Conservation (phyloP, 2,888 invertebrate species). For the Tanytarsus gracilentus region DNA sequence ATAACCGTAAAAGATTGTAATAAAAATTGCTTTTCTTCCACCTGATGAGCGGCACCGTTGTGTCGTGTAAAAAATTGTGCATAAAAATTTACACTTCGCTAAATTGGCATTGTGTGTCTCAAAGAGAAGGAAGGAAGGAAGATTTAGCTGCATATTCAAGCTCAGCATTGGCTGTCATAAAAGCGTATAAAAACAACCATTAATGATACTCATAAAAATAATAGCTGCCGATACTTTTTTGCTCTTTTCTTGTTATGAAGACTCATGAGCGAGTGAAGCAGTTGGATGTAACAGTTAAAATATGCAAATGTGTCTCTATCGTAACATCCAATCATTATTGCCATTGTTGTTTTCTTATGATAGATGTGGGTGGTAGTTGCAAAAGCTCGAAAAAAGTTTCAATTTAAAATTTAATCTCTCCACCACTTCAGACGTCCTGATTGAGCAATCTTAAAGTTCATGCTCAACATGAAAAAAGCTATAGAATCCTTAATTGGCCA, state of each 20-base stretch:
- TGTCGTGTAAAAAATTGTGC: background rate
- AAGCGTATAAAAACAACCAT: conserved; percentile 11
- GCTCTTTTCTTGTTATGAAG: background rate
- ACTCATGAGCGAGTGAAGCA: background rate
- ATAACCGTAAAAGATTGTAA: conserved; percentile 10
- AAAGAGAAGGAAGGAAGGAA: background rate
- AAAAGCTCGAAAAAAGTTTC: too few species aligned
- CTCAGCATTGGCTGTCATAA: too few species aligned
- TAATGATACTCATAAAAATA: background rate
- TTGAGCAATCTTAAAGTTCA: too few species aligned
- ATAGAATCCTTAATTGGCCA: background rate
- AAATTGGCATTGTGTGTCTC: conserved; percentile 1
- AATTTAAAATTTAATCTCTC: too few species aligned
- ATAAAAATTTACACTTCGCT: conserved; percentile 5
- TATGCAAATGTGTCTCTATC: conserved; percentile 6
- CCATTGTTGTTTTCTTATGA: background rate
- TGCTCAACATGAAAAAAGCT: background rate
- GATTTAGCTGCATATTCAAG: background rate
- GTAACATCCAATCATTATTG: background rate
- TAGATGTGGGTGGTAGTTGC: background rate
- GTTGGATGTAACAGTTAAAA: background rate
- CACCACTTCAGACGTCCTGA: too few species aligned
- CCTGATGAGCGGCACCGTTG: background rate
- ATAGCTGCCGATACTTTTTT: conserved; percentile 9
- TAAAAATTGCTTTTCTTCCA: conserved; percentile 15